Conservation (phyloP, 2,888 invertebrate genomes). For the Pinctada fucata region DNA sequence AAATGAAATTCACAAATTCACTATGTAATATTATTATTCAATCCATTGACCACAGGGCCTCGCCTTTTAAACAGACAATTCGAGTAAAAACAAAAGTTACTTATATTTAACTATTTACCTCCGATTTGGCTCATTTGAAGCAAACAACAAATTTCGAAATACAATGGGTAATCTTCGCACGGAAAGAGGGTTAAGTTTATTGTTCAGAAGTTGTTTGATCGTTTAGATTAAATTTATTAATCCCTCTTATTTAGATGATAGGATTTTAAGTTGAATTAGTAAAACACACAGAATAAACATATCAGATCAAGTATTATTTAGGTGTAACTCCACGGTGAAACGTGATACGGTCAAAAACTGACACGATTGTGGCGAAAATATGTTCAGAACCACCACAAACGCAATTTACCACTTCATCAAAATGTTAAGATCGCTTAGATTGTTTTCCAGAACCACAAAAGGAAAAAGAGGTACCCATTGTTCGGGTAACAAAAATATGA, state of each 20-base stretch:
- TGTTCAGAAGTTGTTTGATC: constrained; percentile 7
- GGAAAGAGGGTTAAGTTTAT: neutral
- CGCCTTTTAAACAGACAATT: too few species aligned
- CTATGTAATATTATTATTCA: too few species aligned
- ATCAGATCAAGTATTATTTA: neutral
- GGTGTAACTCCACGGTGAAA: too few species aligned
- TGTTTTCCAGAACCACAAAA: too few species aligned
- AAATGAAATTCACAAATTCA: too few species aligned
- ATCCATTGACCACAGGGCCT: too few species aligned
- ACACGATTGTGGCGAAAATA: neutral
- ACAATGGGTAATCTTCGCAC: neutral
- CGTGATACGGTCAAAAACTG: neutral
- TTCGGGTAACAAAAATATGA: too few species aligned
- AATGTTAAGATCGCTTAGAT: too few species aligned
- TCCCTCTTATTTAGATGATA: neutral
- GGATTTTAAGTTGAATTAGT: neutral
- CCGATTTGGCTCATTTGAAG: neutral
- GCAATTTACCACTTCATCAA: too few species aligned
- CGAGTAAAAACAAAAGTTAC: too few species aligned
- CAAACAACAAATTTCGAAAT: neutral
- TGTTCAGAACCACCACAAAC: too few species aligned
- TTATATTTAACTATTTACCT: neutral
- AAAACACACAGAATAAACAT: neutral
- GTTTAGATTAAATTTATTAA: constrained; percentile 6
- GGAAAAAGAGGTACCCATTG: too few species aligned